Conservation (phyloP, 2,888 invertebrate species). For the Polymixis lichenea region DNA sequence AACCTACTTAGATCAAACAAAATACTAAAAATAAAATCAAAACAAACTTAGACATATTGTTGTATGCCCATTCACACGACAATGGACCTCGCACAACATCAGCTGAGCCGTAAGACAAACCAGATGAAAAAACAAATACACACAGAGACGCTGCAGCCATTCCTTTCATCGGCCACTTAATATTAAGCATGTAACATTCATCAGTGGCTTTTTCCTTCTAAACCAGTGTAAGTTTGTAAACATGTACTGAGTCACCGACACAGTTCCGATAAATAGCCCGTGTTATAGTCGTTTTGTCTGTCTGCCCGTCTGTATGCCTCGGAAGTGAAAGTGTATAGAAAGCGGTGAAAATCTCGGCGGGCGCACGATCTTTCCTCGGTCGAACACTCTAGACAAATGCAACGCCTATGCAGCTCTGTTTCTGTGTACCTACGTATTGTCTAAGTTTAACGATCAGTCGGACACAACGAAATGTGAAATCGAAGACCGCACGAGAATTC, state of each 20-base stretch:
- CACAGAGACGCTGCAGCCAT: slow-evolving; percentile 1
- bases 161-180: slow-evolving; percentile 29
- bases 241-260: slow-evolving; percentile 74
- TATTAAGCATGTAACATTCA: slow-evolving; percentile 35
- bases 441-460: slow-evolving; percentile 52
- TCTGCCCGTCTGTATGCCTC: slow-evolving; percentile 69
- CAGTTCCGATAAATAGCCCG: slow-evolving; percentile 74
- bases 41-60: background rate
- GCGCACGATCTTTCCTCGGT: slow-evolving; percentile 72
- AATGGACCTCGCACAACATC: background rate
- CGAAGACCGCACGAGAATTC: slow-evolving; percentile 43
- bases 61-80: slow-evolving; percentile 6
- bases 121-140: slow-evolving; percentile 11
- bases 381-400: slow-evolving; percentile 73
- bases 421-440: slow-evolving; percentile 55
- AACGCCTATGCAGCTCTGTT: slow-evolving; percentile 73
- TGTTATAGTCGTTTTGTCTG: slow-evolving; percentile 77
- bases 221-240: slow-evolving; percentile 67
- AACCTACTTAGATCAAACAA: slow-evolving; percentile 11
- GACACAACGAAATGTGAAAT: slow-evolving; percentile 58
- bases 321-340: slow-evolving; percentile 85
- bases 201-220: slow-evolving; percentile 62
- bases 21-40: background rate
- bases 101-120: background rate
- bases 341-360: slow-evolving; percentile 78